A percentile compares a stretch with the other conserved stretches of the same genome.
These are phyloP conservation scores for Eurypyga helias DNA, from an alignment of 2,113 vertebrate genomes.

Conservation along the genomic window DNA sequence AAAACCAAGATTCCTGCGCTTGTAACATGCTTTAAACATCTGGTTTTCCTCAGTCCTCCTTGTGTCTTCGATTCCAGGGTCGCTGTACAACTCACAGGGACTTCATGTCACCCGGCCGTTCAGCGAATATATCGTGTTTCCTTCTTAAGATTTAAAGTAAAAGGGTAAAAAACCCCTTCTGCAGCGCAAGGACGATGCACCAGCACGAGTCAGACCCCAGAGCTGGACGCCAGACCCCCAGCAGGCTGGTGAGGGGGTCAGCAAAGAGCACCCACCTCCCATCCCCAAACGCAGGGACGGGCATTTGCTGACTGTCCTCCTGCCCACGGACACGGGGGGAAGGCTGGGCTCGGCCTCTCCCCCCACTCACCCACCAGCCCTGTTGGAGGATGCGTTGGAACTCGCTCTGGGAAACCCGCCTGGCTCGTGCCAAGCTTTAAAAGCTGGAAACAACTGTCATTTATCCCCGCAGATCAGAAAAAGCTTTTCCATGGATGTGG, in stretches of 20 bases:
- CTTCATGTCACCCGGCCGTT: fast-evolving
- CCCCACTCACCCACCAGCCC: neutral
- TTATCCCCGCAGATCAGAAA: neutral
- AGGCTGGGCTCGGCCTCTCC: neutral
- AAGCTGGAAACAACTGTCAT: neutral
- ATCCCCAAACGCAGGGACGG: neutral
- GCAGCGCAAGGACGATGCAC: neutral
- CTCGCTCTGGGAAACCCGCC: fast-evolving
- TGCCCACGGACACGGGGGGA: fast-evolving
- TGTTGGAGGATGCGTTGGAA: neutral
- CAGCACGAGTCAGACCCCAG: fast-evolving
- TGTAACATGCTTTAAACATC: neutral
- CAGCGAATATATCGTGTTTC: neutral
- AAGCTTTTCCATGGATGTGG: neutral
- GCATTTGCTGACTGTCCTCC: neutral
- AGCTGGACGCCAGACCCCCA: fast-evolving
- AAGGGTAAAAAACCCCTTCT: too few relatives aligned
- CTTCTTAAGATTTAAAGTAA: neutral
- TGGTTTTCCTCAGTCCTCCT: neutral
- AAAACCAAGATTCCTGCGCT: neutral
- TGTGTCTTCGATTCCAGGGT: neutral
- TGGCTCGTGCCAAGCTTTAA: neutral
- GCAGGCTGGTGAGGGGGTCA: too few relatives aligned
- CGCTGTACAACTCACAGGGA: fast-evolving
- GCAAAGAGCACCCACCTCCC: neutral